phyloP scores from a whole-genome alignment of 2,888 invertebrate species.

The Tromatobia lineatoria region DNA sequence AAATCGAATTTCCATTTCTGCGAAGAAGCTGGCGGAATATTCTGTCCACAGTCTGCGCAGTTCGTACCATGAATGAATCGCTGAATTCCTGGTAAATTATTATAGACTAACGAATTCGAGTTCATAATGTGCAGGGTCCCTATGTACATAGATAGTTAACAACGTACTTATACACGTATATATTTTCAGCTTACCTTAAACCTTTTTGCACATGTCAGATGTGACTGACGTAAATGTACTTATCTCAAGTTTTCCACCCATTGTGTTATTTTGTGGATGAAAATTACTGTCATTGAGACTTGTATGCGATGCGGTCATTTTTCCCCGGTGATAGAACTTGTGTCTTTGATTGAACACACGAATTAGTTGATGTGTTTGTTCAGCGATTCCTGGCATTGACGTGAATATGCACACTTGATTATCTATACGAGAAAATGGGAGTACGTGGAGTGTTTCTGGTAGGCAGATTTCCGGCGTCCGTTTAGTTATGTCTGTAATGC shows the following conservation, averaged over 20 bases:
- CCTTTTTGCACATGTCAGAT: too few species aligned
- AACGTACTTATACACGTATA: too few species aligned
- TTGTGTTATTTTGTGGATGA: too few species aligned
- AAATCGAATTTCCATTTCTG: slow-evolving; percentile 67
- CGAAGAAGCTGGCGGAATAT: slow-evolving; percentile 38
- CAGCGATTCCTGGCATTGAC: slow-evolving; percentile 25
- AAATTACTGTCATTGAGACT: too few species aligned
- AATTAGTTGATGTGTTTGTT: not conserved
- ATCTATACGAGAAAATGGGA: slow-evolving; percentile 22
- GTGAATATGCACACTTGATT: slow-evolving; percentile 5
- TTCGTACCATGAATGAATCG: slow-evolving; percentile 11
- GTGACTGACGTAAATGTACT: too few species aligned
- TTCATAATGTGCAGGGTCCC: too few species aligned
- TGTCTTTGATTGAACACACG: slow-evolving; percentile 3
- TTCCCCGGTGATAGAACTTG: slow-evolving; percentile 6
- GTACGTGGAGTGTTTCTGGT: slow-evolving; percentile 23
- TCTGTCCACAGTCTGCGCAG: slow-evolving; percentile 17
- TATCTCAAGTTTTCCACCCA: too few species aligned
- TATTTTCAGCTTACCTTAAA: too few species aligned
- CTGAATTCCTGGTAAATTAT: slow-evolving; percentile 31
- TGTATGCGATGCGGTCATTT: not conserved
- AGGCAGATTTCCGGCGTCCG: slow-evolving; percentile 49
- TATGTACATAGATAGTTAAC: too few species aligned
- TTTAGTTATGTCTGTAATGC: slow-evolving; percentile 52
- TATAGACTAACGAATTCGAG: not conserved